Evolutionary conservation across 2,113 vertebrate genomes (phyloP).

Genomic region (Scolopax mira): DNA sequence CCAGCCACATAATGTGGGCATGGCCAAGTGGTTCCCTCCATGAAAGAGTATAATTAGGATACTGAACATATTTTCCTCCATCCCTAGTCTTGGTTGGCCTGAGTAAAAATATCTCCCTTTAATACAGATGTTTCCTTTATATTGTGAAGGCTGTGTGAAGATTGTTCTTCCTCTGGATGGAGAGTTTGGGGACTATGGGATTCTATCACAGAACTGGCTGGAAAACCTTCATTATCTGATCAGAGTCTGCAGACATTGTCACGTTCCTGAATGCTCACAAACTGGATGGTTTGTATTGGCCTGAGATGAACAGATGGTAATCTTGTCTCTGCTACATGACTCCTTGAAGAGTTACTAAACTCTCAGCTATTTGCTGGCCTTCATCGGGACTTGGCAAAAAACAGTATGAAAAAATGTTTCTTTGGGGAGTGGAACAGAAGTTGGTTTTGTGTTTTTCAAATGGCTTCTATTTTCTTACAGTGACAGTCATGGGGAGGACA

Average conservation of each 20-base stretch:
- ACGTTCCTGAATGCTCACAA: background rate
- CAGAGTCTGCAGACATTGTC: background rate
- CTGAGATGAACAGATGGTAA: background rate
- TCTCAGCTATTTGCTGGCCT: background rate
- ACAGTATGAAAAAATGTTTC: background rate
- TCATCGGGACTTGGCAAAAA: background rate
- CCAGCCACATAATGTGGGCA: background rate
- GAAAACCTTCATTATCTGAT: background rate
- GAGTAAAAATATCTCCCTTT: background rate
- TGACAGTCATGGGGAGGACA: background rate
- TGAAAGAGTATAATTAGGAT: background rate
- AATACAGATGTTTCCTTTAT: background rate
- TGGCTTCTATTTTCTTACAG: background rate
- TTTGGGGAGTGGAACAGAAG: background rate
- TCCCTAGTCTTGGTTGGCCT: background rate
- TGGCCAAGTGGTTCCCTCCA: background rate
- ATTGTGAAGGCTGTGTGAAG: background rate
- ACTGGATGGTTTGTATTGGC: constrained; percentile 15
- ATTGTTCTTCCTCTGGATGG: background rate
- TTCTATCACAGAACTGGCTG: background rate
- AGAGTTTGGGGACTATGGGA: background rate
- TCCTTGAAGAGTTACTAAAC: background rate
- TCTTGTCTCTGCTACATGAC: background rate
- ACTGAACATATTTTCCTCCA: background rate
- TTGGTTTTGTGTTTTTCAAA: background rate